Evolutionary conservation across 1,140 invertebrate species (phyloP), one percentile per base, ranked within the genome.

Genomic region (Drosophila grimshawi): DNA sequence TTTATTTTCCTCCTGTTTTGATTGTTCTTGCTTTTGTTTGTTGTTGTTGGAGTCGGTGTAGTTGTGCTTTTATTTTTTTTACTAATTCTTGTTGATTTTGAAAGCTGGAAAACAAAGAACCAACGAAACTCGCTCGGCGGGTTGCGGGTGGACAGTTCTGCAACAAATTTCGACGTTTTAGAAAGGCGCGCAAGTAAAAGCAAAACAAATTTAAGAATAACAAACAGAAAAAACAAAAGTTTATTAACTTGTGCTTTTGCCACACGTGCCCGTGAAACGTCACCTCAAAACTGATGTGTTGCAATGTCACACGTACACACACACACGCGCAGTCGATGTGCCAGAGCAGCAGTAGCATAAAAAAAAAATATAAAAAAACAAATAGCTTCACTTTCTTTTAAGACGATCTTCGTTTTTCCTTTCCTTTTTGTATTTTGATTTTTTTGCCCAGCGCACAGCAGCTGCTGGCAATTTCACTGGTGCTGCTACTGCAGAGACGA

Each of bases 381-480:
- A 19, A 66, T 71, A 62, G 82, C 76, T 86, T 86, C 81, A 86
- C 81, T 86, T 86, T 86, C 82, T 86, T 86, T 78, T 55, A 43
- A 81, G 78, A 67, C 65, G 75, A 76, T 78, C 75, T 86, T 85
- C 81, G 85, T 76, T 88, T 86, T 83, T 80, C 76, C 73, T 88
- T 88, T 83, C 80, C 69, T 76, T 81, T 74, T 76, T 64, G 19
- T 43, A 48, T 61, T 41, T 39, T 53, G 56, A 32, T 61, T 66
- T 64, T 72, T 53, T 37, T 51, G 35, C 45, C 30, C 53, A 39
- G 60, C 43, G 41, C 4, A 41, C 19, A 52, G 63, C 62, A 52
- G 62, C 53, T 66, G 62, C 45, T 64, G 60, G 5, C 35, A 64
- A 41, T 66, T 60, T 69, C 53, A 64, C 67, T 65, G 60, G 48